Base-by-base conservation (phyloP, 2,113 vertebrate genomes). In the Heloderma charlesbogerti region DNA sequence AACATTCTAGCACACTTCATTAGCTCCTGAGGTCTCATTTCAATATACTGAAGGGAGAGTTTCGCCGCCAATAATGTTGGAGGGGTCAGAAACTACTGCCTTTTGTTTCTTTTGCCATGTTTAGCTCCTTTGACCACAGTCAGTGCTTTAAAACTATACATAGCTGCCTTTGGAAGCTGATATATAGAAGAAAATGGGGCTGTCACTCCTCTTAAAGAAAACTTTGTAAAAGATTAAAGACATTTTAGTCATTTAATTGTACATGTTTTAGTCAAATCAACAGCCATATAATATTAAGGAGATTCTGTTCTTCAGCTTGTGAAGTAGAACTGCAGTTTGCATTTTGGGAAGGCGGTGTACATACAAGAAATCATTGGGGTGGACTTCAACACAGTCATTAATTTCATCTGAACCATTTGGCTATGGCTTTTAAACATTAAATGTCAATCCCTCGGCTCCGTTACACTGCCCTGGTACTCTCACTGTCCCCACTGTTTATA, bases 361-460 rank as follows among this genome's bases (percentile, higher is more conserved):
- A 57, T 83, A 94, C 89, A 92, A 90, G 91, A 95, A 93, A 92
- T 95, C 87, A 94, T 92, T 95, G 92, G 94, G 90, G 54, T 34
- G 16, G 91, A 90, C 90, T 92, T 95, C 88, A 89, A 86, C 95
- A 86, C 93, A 89, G 95, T 84, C 93, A 91, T 74, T n/a, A 74
- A 88, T 91, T 94, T 92, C 90, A 77, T 90, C 92, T 85, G 89
- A 92, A 93, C 93, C 92, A 80, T 90, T 87, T 96, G 94, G 95
- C 89, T 93, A 92, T 95, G 84, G 60, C 10, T 84, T 48, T 93
- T 94, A 91, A 80, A 94, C 91, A 95, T 89, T 72, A 93, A 78
- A 90, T 93, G 86, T 91, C 92, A 93, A 63, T 29, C 57, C 57
- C 20, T 27, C 9, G 37, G 82, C n/a, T 66, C 54, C 0, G 31